A percentile compares a stretch with the other conserved stretches of the same genome.
Evolutionary conservation across 2,888 invertebrate species (phyloP).

Genomic region (Aphodius granarius): DNA sequence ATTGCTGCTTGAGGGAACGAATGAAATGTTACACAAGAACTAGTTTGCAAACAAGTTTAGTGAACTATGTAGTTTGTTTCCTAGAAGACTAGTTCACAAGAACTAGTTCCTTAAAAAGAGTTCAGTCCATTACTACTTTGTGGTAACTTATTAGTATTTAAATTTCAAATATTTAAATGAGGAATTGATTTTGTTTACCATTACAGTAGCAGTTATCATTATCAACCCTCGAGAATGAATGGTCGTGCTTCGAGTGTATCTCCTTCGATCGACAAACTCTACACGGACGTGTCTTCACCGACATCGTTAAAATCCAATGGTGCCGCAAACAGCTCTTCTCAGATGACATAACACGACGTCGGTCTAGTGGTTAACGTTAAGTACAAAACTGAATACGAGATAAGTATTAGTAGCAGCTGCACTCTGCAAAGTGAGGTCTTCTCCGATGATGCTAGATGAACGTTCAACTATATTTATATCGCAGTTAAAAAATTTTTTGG

Average conservation of each 20-base stretch:
- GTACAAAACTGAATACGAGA: conserved; percentile 6
- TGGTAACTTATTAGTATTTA: neutral
- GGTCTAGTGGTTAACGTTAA: neutral
- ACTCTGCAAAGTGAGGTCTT: neutral
- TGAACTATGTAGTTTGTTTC: no score
- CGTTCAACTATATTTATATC: neutral
- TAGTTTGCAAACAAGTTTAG: no score
- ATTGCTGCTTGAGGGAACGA: no score
- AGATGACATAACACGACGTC: conserved; percentile 19
- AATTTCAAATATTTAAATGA: neutral
- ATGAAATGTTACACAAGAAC: no score
- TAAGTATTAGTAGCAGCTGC: neutral
- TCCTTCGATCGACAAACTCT: conserved; percentile 23
- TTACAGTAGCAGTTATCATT: conserved; percentile 29
- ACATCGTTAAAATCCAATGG: conserved; percentile 17
- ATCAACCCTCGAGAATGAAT: conserved; percentile 28
- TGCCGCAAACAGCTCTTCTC: conserved; percentile 15
- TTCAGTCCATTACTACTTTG: no score
- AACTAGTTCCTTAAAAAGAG: no score
- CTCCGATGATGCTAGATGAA: neutral
- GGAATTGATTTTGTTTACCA: neutral
- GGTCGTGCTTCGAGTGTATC: conserved; percentile 26
- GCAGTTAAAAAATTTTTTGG: neutral
- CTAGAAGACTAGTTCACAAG: no score
- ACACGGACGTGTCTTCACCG: conserved; percentile 17